Evolutionary conservation across 2,797 vertebrate species (phyloP).

Genomic region (Alca torda): DNA sequence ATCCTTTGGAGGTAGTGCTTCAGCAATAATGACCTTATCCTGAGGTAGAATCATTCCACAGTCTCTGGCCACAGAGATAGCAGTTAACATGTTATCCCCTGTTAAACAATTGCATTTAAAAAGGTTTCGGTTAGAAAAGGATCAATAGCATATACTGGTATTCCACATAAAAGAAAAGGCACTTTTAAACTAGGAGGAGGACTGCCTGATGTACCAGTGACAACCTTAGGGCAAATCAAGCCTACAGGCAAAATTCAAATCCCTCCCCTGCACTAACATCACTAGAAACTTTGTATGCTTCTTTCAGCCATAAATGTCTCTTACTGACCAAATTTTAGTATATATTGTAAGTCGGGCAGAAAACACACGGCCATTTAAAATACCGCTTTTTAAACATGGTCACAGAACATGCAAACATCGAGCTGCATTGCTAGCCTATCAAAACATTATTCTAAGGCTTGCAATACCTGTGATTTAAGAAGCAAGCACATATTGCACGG

Average conservation of each 20-base stretch:
- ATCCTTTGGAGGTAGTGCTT: conserved; percentile 91
- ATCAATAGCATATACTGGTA: background rate
- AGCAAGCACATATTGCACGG: background rate
- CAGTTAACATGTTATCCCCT: conserved; percentile 99
- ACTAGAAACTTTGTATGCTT: background rate
- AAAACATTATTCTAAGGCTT: background rate
- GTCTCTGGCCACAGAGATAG: conserved; percentile 97
- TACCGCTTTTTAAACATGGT: background rate
- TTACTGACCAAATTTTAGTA: background rate
- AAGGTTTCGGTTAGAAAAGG: background rate
- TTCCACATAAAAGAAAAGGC: background rate
- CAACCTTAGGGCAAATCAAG: background rate
- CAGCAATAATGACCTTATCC: conserved; percentile 94
- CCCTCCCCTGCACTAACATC: background rate
- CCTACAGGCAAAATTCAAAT: background rate
- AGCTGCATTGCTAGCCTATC: background rate
- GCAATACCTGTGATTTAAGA: background rate
- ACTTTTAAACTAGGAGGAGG: background rate
- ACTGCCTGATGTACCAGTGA: background rate
- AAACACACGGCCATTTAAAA: background rate
- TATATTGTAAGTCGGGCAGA: background rate
- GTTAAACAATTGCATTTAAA: conserved; percentile 31
- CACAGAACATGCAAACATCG: background rate
- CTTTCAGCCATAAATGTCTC: background rate
- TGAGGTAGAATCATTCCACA: conserved; percentile 96